phyloP scores from a whole-genome alignment of 1,140 invertebrate species.

The Leptopilina boulardi region DNA sequence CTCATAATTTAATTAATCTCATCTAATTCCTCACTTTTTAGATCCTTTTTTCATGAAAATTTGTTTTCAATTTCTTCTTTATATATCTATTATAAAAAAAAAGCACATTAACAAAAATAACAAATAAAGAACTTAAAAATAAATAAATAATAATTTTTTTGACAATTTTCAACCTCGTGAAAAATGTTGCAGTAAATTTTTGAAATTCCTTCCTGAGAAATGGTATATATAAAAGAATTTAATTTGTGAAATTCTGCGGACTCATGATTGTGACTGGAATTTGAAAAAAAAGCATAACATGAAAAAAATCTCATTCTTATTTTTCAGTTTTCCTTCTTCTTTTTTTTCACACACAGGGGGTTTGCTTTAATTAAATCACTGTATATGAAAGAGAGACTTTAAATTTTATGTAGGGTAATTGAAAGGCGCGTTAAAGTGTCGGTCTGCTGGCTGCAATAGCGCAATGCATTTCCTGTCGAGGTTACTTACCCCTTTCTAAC shows the following conservation, averaged over 20 bases:
- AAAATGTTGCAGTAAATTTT: neutral
- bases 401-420: constrained; percentile 11
- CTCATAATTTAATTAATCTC: too few relatives aligned
- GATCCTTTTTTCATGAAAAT: too few relatives aligned
- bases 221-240: neutral
- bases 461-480: constrained; percentile 4
- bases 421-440: constrained; percentile 3
- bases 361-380: constrained; percentile 6
- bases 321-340: neutral
- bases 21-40: too few relatives aligned
- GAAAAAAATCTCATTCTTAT: neutral
- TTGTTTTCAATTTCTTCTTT: too few relatives aligned
- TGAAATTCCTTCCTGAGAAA: neutral
- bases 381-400: neutral
- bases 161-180: neutral
- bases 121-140: too few relatives aligned
- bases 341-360: neutral
- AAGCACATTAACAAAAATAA: too few relatives aligned
- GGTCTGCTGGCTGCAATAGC: neutral
- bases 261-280: neutral
- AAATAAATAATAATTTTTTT: too few relatives aligned
- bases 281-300: neutral
- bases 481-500: constrained; percentile 1
- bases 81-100: too few relatives aligned
- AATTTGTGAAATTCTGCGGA: neutral